Evolutionary conservation across 2,888 invertebrate species (phyloP), one percentile per base, ranked within the genome.

Genomic region (Xanthostigma xanthostigma): DNA sequence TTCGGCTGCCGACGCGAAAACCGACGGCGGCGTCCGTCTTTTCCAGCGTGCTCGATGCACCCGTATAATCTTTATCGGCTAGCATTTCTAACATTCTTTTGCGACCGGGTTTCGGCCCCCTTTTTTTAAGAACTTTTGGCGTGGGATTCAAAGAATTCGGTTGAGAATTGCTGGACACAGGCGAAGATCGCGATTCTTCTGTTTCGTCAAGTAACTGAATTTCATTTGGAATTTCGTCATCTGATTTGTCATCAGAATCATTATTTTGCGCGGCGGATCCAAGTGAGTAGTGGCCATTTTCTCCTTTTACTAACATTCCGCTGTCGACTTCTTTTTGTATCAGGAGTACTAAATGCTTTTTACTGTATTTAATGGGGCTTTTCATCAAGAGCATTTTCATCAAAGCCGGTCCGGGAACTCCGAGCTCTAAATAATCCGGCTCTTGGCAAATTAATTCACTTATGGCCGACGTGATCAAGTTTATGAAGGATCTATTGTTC

Each of bases 371-470:
- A 3, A 78, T 70, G 13, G 69, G 75, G 51, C 81, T 80, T 61
- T 79, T 81, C 9, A 75, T 72, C 36, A 76, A 67, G 49, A 83
- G 73, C 58, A 80, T 78, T 59, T 72, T 74, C 36, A 82, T 73
- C 51, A 85, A 71, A 58, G 81, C 79, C 48, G 71, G 70, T 51
- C 78, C 76, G n/a, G 81, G 80, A 51, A 85, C 80, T 14, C 84
- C 84, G 62, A 77, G 74, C 62, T 81, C 78, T 50, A 81, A 68
- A 58, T 79, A 83, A 63, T 78, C 81, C 48, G 82, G 81, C 60
- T 84, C 82, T 58, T 78, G 75, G 54, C 80, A 76, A 52, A 84
- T 78, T 36, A 84, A 68, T 59, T 82, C 80, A 46, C 81, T 79
- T 53, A 84, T 78, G 17, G 83, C 81, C 53, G 79, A 77, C 44